phyloP scores from a whole-genome alignment of 1,140 invertebrate genomes.

The Lutraria rhynchaena region DNA sequence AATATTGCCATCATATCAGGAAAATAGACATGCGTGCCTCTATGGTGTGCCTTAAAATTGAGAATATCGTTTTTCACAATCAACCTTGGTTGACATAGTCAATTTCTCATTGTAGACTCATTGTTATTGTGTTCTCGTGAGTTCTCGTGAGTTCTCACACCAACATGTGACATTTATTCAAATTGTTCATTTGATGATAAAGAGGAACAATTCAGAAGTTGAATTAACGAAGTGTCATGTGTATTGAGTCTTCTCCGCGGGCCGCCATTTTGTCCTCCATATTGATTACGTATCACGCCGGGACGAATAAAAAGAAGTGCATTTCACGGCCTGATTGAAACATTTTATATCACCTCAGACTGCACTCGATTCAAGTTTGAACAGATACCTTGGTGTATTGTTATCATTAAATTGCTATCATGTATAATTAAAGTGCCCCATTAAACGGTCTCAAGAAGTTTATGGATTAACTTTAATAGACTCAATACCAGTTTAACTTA shows the following conservation, averaged over 20 bases:
- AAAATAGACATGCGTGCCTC: too few species aligned
- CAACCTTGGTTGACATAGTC: too few species aligned
- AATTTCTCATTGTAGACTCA: too few species aligned
- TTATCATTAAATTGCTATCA: too few species aligned
- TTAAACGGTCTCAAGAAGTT: too few species aligned
- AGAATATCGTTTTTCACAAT: too few species aligned
- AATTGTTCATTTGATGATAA: conserved; percentile 48
- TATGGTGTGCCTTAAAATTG: too few species aligned
- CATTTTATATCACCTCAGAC: conserved; percentile 5
- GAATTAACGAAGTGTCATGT: conserved; percentile 49
- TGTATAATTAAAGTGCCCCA: too few species aligned
- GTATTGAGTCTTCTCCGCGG: conserved; percentile 7
- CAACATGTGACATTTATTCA: conserved; percentile 27
- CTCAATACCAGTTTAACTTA: too few species aligned
- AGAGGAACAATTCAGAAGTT: conserved; percentile 41
- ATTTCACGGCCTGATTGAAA: conserved; percentile 37
- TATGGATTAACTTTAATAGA: too few species aligned
- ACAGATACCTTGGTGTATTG: too few species aligned
- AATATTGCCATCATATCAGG: too few species aligned
- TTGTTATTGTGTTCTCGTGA: neutral
- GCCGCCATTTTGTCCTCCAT: conserved; percentile 50
- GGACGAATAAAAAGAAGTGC: conserved; percentile 39
- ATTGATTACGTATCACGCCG: conserved; percentile 56
- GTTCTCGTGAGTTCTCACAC: conserved; percentile 16
- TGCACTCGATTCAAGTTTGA: conserved; percentile 6